Percentiles rank a stretch among this genome's conserved stretches.
phyloP scores from a whole-genome alignment of 2,797 vertebrate species.

The Tragelaphus oryx region DNA sequence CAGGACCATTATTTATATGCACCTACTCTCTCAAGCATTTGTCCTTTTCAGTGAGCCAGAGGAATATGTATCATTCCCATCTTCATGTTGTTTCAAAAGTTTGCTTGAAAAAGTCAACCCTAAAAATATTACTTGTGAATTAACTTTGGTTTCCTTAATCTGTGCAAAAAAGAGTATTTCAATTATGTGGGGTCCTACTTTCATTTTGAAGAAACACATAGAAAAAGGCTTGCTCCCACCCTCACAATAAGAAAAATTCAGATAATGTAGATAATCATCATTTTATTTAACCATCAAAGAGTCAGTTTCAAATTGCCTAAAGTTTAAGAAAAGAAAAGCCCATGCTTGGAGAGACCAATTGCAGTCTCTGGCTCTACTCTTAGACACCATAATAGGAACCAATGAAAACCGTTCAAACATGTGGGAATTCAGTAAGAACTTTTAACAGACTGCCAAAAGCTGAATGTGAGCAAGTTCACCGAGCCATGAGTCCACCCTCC shows the following conservation, averaged over 20 bases:
- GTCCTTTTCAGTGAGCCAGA: background rate
- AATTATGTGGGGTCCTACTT: background rate
- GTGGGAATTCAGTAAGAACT: background rate
- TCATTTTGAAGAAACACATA: background rate
- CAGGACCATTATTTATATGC: background rate
- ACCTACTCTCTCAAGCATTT: background rate
- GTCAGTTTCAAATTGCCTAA: background rate
- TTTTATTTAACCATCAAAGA: background rate
- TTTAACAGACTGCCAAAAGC: background rate
- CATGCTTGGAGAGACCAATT: background rate
- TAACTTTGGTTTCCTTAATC: background rate
- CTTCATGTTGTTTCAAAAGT: background rate
- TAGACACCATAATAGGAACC: too few species aligned
- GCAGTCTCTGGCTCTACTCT: too few species aligned
- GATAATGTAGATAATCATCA: background rate
- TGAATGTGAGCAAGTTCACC: background rate
- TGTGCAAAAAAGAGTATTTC: background rate
- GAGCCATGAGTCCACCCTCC: background rate
- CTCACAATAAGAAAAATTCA: background rate
- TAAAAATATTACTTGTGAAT: background rate
- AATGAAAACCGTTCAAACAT: accelerated
- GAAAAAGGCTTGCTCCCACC: background rate
- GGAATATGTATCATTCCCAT: background rate
- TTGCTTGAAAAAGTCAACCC: background rate
- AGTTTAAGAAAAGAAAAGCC: background rate